A percentile compares a stretch with the other conserved stretches of the same genome.
Conservation (phyloP, 2,797 vertebrate species). For the Caiman crocodilus region DNA sequence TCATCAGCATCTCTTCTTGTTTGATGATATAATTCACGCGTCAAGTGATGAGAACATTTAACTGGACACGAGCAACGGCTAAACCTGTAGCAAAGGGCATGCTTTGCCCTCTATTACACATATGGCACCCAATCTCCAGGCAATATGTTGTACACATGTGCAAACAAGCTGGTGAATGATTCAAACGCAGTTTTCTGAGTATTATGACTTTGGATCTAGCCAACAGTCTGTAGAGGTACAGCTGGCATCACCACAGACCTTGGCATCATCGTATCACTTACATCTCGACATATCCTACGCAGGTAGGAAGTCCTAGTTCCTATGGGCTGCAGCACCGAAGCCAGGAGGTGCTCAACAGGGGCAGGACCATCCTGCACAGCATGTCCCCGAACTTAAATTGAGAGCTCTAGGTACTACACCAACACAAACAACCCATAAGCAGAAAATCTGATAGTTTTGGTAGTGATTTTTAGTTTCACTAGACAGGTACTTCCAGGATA, state of each 20-base stretch:
- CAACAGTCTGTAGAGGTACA: not conserved
- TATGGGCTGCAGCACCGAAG: not conserved
- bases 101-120: fast-evolving
- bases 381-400: not conserved
- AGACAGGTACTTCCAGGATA: too few species aligned
- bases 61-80: not conserved
- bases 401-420: not conserved
- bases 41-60: not conserved
- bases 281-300: fast-evolving
- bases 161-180: fast-evolving
- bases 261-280: fast-evolving
- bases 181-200: fast-evolving
- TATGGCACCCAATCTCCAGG: fast-evolving
- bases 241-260: not conserved
- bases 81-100: not conserved
- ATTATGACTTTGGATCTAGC: fast-evolving
- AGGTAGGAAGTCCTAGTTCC: not conserved
- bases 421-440: not conserved
- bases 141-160: fast-evolving
- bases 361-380: not conserved
- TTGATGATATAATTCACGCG: slow-evolving; percentile 14
- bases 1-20: not conserved
- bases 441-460: not conserved
- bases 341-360: not conserved
- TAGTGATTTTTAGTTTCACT: too few species aligned